phyloP scores from a whole-genome alignment of 2,113 vertebrate genomes.

The Cyanoderma ruficeps region DNA sequence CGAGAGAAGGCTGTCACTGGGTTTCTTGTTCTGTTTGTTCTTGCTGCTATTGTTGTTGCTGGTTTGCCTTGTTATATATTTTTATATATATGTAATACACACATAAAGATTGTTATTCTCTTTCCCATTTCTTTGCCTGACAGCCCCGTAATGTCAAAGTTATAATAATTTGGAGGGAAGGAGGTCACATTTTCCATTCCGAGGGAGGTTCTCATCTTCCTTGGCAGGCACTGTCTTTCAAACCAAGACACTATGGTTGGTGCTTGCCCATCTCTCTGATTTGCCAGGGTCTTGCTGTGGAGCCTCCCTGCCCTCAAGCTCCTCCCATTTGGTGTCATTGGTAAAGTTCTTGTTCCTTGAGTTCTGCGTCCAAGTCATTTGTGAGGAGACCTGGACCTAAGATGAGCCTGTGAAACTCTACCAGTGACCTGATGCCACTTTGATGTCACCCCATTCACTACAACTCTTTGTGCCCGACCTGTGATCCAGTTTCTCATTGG shows the following conservation, averaged over 20 bases:
- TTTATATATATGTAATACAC: not conserved
- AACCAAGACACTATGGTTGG: not conserved
- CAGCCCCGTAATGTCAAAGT: accelerated
- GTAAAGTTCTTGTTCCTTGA: not conserved
- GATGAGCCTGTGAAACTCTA: not conserved
- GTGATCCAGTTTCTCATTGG: not conserved
- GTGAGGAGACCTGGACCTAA: not conserved
- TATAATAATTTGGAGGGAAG: not conserved
- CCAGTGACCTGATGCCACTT: not conserved
- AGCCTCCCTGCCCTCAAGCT: not conserved
- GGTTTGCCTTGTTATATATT: not conserved
- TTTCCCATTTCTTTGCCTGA: not conserved
- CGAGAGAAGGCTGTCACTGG: not conserved
- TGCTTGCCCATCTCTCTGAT: not conserved
- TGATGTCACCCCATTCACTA: not conserved
- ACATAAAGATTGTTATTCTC: not conserved
- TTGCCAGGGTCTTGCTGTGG: not conserved
- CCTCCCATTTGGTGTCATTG: accelerated
- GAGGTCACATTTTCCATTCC: not conserved
- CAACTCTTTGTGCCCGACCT: not conserved
- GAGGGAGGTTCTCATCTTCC: not conserved
- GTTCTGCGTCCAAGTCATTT: not conserved
- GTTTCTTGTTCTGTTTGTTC: too few species aligned
- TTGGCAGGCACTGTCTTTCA: not conserved
- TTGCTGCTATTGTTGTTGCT: not conserved